Conservation (phyloP, 2,113 vertebrate species). For the Alethe diademata region DNA sequence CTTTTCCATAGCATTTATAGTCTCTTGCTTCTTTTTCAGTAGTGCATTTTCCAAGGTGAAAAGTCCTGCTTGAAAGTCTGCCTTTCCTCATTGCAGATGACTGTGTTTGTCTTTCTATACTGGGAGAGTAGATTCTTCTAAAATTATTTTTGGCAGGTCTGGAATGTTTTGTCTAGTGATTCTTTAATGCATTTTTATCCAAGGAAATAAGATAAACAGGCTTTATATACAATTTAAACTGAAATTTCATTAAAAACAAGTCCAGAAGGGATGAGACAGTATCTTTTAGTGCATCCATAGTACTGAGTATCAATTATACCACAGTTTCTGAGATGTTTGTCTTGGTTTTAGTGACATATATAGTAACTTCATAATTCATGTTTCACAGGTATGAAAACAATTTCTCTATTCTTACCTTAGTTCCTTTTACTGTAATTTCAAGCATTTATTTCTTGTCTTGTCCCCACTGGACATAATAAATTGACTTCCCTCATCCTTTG, state of each 20-base stretch:
- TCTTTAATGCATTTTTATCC: neutral
- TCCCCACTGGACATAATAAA: neutral
- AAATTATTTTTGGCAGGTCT: neutral
- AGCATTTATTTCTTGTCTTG: neutral
- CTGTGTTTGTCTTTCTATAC: neutral
- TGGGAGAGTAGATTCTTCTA: neutral
- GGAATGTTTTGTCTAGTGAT: neutral
- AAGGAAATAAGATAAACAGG: neutral
- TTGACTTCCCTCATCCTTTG: neutral
- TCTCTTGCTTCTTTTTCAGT: neutral
- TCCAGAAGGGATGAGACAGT: neutral
- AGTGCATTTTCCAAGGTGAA: neutral
- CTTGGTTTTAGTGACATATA: neutral
- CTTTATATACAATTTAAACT: neutral
- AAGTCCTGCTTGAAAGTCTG: neutral
- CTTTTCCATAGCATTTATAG: neutral
- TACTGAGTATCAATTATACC: neutral
- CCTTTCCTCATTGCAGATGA: neutral
- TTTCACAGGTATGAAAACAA: neutral
- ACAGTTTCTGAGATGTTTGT: neutral
- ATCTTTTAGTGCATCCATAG: neutral
- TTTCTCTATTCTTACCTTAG: neutral
- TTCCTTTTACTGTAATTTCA: neutral
- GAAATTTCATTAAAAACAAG: neutral
- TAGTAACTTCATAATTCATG: neutral